phyloP scores from a whole-genome alignment of 64 coral and sea anemone genomes.

The Pachyseris speciosa region DNA sequence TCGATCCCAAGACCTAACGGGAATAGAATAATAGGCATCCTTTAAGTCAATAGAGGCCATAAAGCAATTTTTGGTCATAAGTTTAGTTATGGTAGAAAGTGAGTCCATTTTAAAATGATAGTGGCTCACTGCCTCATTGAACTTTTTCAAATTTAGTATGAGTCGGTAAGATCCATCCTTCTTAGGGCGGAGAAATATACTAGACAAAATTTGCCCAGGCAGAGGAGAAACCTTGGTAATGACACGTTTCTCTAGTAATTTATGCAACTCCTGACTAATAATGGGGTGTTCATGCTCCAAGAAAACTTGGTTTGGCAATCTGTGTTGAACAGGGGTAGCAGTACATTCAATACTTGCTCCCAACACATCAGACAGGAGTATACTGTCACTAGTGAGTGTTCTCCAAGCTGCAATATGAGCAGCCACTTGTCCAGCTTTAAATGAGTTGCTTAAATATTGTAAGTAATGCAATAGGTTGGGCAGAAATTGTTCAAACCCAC shows the following conservation, averaged over 20 bases:
- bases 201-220: constrained; percentile 29
- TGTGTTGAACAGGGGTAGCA: constrained; percentile 47
- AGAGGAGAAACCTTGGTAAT: not conserved
- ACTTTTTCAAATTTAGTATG: constrained; percentile 52
- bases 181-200: constrained; percentile 41
- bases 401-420: constrained; percentile 4
- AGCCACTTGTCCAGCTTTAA: constrained; percentile 24
- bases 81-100: constrained; percentile 36
- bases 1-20: not conserved
- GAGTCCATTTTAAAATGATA: constrained; percentile 71
- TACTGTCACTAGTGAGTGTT: not conserved
- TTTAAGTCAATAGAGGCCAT: constrained; percentile 58
- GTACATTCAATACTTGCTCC: constrained; percentile 25
- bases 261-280: constrained; percentile 2
- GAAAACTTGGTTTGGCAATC: not conserved
- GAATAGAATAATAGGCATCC: constrained; percentile 52
- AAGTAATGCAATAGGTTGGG: not conserved
- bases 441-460: not conserved
- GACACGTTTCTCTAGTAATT: constrained; percentile 40
- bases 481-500: not conserved
- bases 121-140: constrained; percentile 44
- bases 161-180: constrained; percentile 55
- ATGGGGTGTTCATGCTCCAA: not conserved
- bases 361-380: constrained; percentile 10
- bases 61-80: constrained; percentile 39